Conservation (phyloP, 2,797 vertebrate genomes). For the Macrochelys suwanniensis region DNA sequence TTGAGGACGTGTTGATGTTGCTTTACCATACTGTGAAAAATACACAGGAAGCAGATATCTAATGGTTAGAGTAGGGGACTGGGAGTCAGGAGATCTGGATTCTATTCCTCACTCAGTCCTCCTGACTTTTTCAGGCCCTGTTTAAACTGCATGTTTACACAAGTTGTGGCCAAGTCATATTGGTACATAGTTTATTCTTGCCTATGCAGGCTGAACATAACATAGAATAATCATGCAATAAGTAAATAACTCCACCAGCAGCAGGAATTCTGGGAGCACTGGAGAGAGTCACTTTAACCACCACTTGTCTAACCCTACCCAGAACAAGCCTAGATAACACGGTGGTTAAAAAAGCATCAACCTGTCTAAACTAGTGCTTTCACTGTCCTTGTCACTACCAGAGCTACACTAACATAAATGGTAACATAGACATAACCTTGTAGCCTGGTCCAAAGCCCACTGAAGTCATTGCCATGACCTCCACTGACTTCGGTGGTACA, state of each 20-base stretch:
- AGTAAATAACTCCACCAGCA: background rate
- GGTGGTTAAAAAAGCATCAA: background rate
- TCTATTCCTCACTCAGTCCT: too few species aligned
- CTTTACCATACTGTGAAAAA: background rate
- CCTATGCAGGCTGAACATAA: background rate
- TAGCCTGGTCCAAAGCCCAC: too few species aligned
- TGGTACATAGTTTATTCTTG: background rate
- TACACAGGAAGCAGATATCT: background rate
- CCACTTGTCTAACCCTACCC: background rate
- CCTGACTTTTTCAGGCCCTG: background rate
- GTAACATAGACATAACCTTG: background rate
- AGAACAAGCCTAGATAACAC: background rate
- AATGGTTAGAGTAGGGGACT: background rate
- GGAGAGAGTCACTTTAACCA: background rate
- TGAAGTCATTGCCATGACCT: background rate
- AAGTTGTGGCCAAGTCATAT: background rate
- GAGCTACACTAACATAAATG: background rate
- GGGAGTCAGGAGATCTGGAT: too few species aligned
- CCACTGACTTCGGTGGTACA: background rate
- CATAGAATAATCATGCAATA: background rate
- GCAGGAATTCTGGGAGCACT: background rate
- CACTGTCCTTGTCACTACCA: background rate
- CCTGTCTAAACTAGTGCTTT: background rate
- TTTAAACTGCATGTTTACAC: background rate
- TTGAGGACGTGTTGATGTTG: background rate